Base-by-base conservation (phyloP, 2,113 vertebrate genomes). In the Chaetura pelagica region DNA sequence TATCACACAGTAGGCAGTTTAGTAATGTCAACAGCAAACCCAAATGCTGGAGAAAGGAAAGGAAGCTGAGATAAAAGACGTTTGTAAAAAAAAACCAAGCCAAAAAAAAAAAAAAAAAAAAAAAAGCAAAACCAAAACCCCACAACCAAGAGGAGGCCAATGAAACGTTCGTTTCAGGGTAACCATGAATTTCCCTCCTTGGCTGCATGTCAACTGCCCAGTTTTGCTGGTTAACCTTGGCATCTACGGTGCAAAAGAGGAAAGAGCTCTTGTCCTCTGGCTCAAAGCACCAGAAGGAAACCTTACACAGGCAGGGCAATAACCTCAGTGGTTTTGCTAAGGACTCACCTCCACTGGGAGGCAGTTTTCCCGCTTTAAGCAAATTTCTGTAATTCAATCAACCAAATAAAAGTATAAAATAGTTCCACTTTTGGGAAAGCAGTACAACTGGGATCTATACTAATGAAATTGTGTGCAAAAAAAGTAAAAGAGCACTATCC, bases 211-310 rank as follows among this genome's bases (percentile, higher is more conserved):
- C 75, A 76, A 4, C 58, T 3, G 34, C 20, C 27, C 52, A 19
- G 18, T 8, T 35, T 49, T 23, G 6, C 26, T 1, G 15, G 48
- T 29, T 63, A n/a, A 61, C 51, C 32, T 49, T 27, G 35, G 51
- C 7, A 0, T 10, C 82, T n/a, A 17, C 62, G 1, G 10, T 0
- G 3, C 38, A 12, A 34, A 30, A 57, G n/a, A 59, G 42, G 30
- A 26, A 38, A 34, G 51, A 29, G 30, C 34, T 32, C 2, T 29
- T 74, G 51, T 49, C 34, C 32, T 30, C 24, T 10, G 4, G 6
- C 26, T 44, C 23, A 40, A 13, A 40, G 40, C 3, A 9, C 42
- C 22, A 32, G 55, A 10, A 51, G 34, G 51, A 59, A 64, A 64
- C 83, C 1, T 4, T 27, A 34, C 20, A 46, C 17, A 0, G 46